Evolutionary conservation across 2,113 vertebrate genomes (phyloP).

Genomic region (Etia nguti): DNA sequence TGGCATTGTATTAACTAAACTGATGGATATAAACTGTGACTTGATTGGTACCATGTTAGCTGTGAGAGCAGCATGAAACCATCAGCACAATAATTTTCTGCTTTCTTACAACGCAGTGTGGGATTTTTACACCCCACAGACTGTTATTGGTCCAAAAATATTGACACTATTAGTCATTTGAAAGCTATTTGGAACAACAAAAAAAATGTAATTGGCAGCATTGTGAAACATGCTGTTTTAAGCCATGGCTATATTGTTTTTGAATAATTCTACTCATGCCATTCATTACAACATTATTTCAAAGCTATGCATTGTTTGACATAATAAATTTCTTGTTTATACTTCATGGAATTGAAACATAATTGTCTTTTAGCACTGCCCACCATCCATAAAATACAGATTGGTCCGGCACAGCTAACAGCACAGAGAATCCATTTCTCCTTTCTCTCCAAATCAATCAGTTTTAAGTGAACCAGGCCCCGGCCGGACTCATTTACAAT

Average conservation of each 20-base stretch:
- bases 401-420: neutral
- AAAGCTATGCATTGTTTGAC: conserved; percentile 10
- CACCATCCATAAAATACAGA: conserved; percentile 27
- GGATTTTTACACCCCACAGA: neutral
- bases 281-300: conserved; percentile 20
- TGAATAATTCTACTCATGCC: conserved; percentile 12
- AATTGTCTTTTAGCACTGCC: conserved; percentile 6
- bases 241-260: conserved; percentile 14
- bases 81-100: neutral
- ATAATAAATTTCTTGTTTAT: conserved; percentile 34
- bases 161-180: conserved; percentile 13
- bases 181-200: conserved; percentile 11
- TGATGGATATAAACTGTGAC: neutral
- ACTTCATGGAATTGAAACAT: conserved; percentile 14
- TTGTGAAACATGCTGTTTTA: conserved; percentile 14
- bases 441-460: conserved; percentile 32
- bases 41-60: neutral
- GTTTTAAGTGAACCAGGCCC: conserved; percentile 5
- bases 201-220: conserved; percentile 5
- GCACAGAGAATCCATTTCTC: neutral
- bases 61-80: conserved; percentile 19
- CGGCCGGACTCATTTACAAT: conserved; percentile 36
- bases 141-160: neutral
- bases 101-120: neutral
- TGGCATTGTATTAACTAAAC: neutral